Base-by-base conservation (phyloP, 2,888 invertebrate species). In the Latrodectus hesperus region DNA sequence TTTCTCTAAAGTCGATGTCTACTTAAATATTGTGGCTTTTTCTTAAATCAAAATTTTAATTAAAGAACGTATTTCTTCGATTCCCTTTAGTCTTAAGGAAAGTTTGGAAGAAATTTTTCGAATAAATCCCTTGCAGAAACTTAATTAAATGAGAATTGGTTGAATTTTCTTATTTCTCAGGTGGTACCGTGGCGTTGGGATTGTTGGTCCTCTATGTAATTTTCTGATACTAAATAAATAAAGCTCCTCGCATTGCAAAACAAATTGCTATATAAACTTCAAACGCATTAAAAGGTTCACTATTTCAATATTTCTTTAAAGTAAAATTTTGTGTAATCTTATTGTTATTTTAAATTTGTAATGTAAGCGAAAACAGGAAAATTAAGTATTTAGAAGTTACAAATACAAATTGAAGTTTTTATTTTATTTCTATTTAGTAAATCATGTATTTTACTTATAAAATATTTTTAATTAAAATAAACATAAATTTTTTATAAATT, bases 211-310 rank as follows among this genome's bases (percentile, higher is more conserved):
- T 81, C 74, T 74, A 22, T 22, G 22, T 22, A 83, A 83, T 83
- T 83, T 83, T 76, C 83, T 83, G 83, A 83, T 81, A 81, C 68
- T 76, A 70, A 71, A 64, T 71, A 83, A 83, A 83, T 83, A 83
- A 83, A 83, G 72, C 75, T 75, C 64, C 14, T 12, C 22, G 64
- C 38, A 11, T 26, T n/a, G 60, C 64, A 38, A 83, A 83, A 83
- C 77, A 83, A 83, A 83, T 83, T 83, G 83, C 83, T 71, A 64
- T 75, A 83, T 83, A 76, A 83, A 83, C 76, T 83, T 83, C 76
- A 71, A 77, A 77, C 52, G 52, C 76, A 83, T 76, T 77, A 83
- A 71, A 53, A 9, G 49, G 11, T 75, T 75, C 64, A 60, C 16
- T 75, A 64, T 60, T 60, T 49, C 17, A 9, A 22, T 67, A 53